Evolutionary conservation across 2,888 invertebrate species (phyloP), one percentile per base, ranked within the genome.

Genomic region (Hemicrepidius hirtus): DNA sequence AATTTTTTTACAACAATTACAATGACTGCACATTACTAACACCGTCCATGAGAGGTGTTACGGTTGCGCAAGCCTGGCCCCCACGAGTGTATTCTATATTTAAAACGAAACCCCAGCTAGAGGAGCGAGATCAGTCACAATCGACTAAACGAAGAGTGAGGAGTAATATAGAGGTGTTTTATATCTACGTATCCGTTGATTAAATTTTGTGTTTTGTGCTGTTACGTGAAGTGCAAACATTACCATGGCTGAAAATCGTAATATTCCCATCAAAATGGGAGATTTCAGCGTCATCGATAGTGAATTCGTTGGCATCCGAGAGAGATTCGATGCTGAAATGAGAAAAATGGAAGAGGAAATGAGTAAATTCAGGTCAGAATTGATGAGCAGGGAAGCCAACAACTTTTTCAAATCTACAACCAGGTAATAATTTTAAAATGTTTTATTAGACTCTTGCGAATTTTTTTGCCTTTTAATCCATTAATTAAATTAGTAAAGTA

Each of bases 281-380:
- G 97, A 97, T 88, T 96, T 96, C 90, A 96, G 95, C 89, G 95
- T 98, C 86, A 95, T 97, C 89, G 97, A 98, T 88, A 95, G 95
- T 80, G 98, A 98, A 89, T 98, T 97, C 90, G 95, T 95, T 85
- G 97, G 95, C 88, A 98, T 98, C 86, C 92, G 97, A 84, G 97
- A 97, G 87, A 91, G 96, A 81, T 97, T 97, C 87, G 97, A 98
- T 87, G 93, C 94, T 77, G 98, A 98, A 91, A 98, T 98, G 98
- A 91, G 94, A 84, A 96, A 97, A 89, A 98, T 98, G 96, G 98
- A 98, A 89, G 97, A 97, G 84, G 98, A 98, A 89, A 98, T 98
- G 98, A 93, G 94, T 86, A 94, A 94, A 89, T 97, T 97, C 89
- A 91, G 97, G 82, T 94, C 95, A 79, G 96, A 97, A 86, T 90